Evolutionary conservation across 2,888 invertebrate species (phyloP), one percentile per base, ranked within the genome.

Genomic region (Callinectes sapidus): DNA sequence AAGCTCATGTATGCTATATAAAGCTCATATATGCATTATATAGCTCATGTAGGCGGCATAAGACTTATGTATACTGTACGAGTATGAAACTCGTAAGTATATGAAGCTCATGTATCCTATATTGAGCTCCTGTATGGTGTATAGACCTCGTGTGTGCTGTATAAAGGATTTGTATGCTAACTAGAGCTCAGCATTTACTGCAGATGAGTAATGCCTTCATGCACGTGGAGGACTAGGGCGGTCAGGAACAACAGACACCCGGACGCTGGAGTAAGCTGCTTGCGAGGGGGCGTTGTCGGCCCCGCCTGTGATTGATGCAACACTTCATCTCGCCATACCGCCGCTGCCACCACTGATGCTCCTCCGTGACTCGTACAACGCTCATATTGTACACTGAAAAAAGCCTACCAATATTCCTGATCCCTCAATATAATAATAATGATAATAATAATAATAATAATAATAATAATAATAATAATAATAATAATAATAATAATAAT

Each of bases 301-400:
- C 90, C 92, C 89, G n/a, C 48, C 92, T 92, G 92, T 92, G 92
- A 92, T 92, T 92, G 90, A 90, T 87, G 87, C 92, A 92, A 92
- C 92, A 90, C 42, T 90, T 92, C 92, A 92, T 90, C 87, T 90
- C 87, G 66, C 87, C 92, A 92, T 90, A 90, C 90, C 87, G 90
- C 92, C 90, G 92, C 90, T 87, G 54, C 90, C 92, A 92, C 92
- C 92, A 92, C 92, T 92, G 90, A 90, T 91, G 55, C 71, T 88
- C 55, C 71, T 71, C 77, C 32, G 87, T 28, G 77, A 90, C 90
- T 88, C 87, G 92, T 92, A 90, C 92, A 92, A 90, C 77, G 89
- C 87, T 92, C 87, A 85, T 87, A 87, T 42, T 92, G 89, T 86
- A 89, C 92, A 92, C 89, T 35, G 71, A 89, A 89, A 89, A 89